These are phyloP conservation scores for Tetrao urogallus DNA, from an alignment of 2,113 vertebrate genomes.

Conservation along the genomic window DNA sequence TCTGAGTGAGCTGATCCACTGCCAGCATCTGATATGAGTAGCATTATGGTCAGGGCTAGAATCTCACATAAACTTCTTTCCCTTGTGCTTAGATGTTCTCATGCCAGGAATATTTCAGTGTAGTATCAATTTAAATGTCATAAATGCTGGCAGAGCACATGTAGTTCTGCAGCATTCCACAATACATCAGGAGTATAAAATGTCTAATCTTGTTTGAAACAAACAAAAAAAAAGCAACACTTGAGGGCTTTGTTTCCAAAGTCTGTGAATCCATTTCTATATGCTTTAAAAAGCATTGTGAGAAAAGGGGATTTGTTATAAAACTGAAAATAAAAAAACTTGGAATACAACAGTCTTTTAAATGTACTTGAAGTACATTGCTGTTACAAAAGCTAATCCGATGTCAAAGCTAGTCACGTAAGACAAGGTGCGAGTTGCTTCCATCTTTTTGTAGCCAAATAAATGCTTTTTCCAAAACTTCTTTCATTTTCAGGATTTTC, in stretches of 20 bases:
- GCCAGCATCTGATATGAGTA: neutral
- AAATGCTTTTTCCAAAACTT: neutral
- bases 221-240: neutral
- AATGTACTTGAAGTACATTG: neutral
- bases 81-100: neutral
- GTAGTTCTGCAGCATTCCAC: neutral
- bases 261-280: neutral
- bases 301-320: neutral
- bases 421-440: neutral
- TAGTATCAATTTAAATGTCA: neutral
- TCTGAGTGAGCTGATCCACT: neutral
- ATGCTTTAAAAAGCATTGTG: neutral
- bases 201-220: neutral
- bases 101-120: neutral
- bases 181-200: neutral
- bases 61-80: neutral
- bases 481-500: neutral
- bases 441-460: neutral
- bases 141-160: neutral
- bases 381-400: neutral
- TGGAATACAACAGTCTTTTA: neutral
- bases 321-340: neutral
- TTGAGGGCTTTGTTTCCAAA: neutral
- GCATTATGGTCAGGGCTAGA: neutral
- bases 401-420: neutral